phyloP scores from a whole-genome alignment of 1,140 invertebrate genomes.

The Pseudomyrmex sp. region DNA sequence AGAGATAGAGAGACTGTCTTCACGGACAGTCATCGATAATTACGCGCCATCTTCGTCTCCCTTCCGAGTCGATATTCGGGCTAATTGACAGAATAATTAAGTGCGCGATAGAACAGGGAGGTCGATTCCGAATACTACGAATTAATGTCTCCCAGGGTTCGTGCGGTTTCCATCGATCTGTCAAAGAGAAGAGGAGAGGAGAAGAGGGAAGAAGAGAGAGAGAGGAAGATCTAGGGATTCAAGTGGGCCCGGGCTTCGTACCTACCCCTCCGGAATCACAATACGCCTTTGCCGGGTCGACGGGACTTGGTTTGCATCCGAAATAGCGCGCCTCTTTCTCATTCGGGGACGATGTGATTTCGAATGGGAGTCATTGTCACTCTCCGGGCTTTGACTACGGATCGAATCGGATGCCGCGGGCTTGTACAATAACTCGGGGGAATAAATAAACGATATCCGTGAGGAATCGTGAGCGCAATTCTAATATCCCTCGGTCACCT shows the following conservation, averaged over 20 bases:
- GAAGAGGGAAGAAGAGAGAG: too few species aligned
- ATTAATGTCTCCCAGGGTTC: slow-evolving; percentile 69
- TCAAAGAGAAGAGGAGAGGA: slow-evolving; percentile 10
- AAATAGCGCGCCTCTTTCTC: slow-evolving; percentile 38
- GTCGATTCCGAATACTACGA: slow-evolving; percentile 62
- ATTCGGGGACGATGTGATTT: slow-evolving; percentile 7
- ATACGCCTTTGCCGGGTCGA: slow-evolving; percentile 59
- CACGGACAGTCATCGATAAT: slow-evolving; percentile 67
- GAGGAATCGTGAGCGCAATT: neutral
- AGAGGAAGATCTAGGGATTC: slow-evolving; percentile 36
- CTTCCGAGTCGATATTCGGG: slow-evolving; percentile 62
- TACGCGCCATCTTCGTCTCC: slow-evolving; percentile 61
- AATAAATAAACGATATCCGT: neutral
- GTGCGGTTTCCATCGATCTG: slow-evolving; percentile 59
- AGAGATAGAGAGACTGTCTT: slow-evolving; percentile 28
- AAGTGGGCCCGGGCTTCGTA: neutral
- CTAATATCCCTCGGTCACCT: neutral
- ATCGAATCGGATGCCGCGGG: neutral
- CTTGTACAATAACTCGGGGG: neutral
- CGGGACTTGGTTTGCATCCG: slow-evolving; percentile 56
- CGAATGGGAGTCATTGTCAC: slow-evolving; percentile 19
- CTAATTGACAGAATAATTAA: slow-evolving; percentile 74
- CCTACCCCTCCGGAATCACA: slow-evolving; percentile 41
- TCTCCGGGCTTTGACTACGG: neutral
- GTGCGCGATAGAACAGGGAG: slow-evolving; percentile 61